Evolutionary conservation across 2,113 vertebrate species (phyloP).

Genomic region (Aphyosemion australe): DNA sequence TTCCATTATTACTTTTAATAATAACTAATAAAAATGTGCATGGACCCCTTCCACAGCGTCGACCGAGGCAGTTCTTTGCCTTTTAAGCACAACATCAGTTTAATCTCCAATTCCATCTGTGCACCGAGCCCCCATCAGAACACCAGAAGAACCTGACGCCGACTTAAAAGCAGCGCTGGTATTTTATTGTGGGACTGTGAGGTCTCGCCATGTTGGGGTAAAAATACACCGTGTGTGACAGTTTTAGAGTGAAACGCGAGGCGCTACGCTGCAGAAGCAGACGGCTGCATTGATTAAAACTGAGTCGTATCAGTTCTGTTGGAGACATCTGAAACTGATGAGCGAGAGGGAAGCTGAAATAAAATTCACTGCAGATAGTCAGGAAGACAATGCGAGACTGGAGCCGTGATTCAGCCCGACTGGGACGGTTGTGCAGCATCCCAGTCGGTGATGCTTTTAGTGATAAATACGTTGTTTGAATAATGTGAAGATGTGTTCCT

Average conservation of each 20-base stretch:
- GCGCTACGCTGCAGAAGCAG: not conserved
- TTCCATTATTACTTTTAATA: not conserved
- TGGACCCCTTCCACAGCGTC: not conserved
- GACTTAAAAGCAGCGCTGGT: not conserved
- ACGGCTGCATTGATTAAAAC: slow-evolving; percentile 19
- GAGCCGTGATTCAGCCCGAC: not conserved
- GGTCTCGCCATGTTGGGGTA: not conserved
- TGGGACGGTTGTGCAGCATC: not conserved
- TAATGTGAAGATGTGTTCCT: not conserved
- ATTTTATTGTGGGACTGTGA: not conserved
- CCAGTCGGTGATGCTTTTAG: not conserved
- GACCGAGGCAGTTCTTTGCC: not conserved
- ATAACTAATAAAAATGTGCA: not conserved
- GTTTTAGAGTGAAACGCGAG: slow-evolving; percentile 4
- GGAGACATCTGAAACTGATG: slow-evolving; percentile 4
- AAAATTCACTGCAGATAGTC: not conserved
- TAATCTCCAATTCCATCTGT: not conserved
- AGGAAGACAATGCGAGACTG: not conserved
- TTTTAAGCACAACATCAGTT: not conserved
- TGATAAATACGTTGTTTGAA: slow-evolving; percentile 1
- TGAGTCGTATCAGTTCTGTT: not conserved
- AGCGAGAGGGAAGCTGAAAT: not conserved
- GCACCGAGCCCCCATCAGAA: not conserved
- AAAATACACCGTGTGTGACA: slow-evolving; percentile 11
- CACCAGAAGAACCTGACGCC: not conserved